A percentile compares a stretch with the other conserved stretches of the same genome.
These are phyloP conservation scores for Archaeoteleia sp. DNA, from an alignment of 2,888 invertebrate species.

Conservation along the genomic window DNA sequence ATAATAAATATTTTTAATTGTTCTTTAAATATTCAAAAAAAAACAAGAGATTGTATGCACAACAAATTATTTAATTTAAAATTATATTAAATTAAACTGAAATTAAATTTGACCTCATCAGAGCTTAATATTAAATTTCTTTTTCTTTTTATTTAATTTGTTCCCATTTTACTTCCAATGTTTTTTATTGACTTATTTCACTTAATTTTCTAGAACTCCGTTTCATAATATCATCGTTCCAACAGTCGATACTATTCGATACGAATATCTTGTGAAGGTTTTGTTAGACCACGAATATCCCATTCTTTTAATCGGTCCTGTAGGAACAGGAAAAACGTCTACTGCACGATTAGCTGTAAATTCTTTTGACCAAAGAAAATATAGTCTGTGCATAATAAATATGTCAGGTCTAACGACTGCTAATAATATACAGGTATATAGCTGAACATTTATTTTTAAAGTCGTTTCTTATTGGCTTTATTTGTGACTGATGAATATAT, in stretches of 20 bases:
- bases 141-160: no score
- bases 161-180: conserved; percentile 6
- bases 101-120: no score
- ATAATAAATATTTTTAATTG: no score
- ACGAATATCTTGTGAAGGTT: conserved; percentile 83
- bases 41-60: no score
- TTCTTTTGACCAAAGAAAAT: conserved; percentile 76
- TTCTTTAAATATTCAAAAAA: no score
- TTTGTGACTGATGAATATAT: no score
- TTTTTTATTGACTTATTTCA: conserved; percentile 1
- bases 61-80: no score
- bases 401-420: conserved; percentile 94
- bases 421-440: conserved; percentile 78
- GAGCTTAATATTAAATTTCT: no score
- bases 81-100: no score
- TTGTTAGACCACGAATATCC: conserved; percentile 82
- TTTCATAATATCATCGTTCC: conserved; percentile 91
- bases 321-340: conserved; percentile 92
- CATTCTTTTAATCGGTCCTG: conserved; percentile 86
- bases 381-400: conserved; percentile 84
- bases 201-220: conserved; percentile 77
- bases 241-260: conserved; percentile 91
- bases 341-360: conserved; percentile 79
- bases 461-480: no score
- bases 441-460: conserved; percentile 2